Base-by-base conservation (phyloP, 2,797 vertebrate species). In the Gambelia wislizenii region DNA sequence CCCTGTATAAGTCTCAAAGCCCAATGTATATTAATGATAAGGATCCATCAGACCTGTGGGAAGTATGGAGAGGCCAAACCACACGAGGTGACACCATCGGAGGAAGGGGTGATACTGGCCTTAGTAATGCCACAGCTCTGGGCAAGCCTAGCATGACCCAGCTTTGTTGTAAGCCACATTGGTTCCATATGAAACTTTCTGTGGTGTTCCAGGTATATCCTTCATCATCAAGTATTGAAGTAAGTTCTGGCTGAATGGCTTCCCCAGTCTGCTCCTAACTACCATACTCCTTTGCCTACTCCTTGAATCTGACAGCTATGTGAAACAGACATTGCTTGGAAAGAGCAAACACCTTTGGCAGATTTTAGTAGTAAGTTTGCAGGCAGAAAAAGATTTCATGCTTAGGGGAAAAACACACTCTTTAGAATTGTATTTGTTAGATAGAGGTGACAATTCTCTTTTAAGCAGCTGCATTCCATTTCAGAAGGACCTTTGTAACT, bases 401-500 rank as follows among this genome's bases (percentile, higher is more conserved):
- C 12, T 39, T 67, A 13, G 13, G 30, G 22, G 4, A 3, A 2
- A 22, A 39, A 49, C n/a, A 44, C n/a, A 49, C 27, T 6, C 44
- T 3, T 83, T 49, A 77, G 56, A 78, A 30, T 52, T 84, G 49
- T 42, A 33, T 36, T 84, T 4, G 20, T 33, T 78, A 9, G 75
- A 59, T 36, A 89, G 59, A 84, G 12, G 44, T 84, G 36, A 75
- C 47, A 25, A 69, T 16, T 78, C 82, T 84, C 3, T 89, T 89
- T 89, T 84, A 84, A 89, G 49, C 20, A 81, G 42, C 12, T 42
- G 64, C 59, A 69, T 59, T 87, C 39, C 49, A 49, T 89, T 89
- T 84, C 61, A 76, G 80, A 78, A 84, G 36, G 30, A 78, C 49
- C 64, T 84, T 89, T 88, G 56, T 77, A 82, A 44, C 47, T 72